These are phyloP conservation scores for Trachythela sp. DNA, from an alignment of 64 coral and sea anemone species.

Conservation along the genomic window DNA sequence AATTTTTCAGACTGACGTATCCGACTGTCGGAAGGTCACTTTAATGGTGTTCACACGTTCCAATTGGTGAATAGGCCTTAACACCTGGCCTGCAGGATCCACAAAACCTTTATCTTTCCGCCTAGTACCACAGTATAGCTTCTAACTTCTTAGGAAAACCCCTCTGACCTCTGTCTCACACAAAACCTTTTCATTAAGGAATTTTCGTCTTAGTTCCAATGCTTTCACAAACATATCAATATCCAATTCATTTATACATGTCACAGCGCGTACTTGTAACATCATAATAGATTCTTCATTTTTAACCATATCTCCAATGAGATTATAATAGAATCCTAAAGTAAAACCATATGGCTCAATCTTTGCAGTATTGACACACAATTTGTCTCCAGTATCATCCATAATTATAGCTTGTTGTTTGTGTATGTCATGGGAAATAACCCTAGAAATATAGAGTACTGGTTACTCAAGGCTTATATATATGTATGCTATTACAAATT, in stretches of 20 bases:
- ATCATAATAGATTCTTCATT: not conserved
- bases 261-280: not conserved
- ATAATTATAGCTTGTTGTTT: not conserved
- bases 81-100: no score
- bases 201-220: not conserved
- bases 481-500: no score
- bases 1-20: no score
- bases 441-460: not conserved
- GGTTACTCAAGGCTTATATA: no score
- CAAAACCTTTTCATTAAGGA: not conserved
- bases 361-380: not conserved
- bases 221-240: slow-evolving; percentile 1
- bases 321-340: not conserved
- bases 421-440: not conserved
- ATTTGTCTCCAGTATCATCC: not conserved
- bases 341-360: not conserved
- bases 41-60: no score
- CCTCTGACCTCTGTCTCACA: no score
- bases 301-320: not conserved
- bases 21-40: no score
- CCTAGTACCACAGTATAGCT: no score
- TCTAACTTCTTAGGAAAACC: no score
- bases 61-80: no score
- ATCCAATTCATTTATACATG: not conserved
- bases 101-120: no score